These are phyloP conservation scores for Melopsittacus undulatus DNA, from an alignment of 2,797 vertebrate species.

Conservation along the genomic window DNA sequence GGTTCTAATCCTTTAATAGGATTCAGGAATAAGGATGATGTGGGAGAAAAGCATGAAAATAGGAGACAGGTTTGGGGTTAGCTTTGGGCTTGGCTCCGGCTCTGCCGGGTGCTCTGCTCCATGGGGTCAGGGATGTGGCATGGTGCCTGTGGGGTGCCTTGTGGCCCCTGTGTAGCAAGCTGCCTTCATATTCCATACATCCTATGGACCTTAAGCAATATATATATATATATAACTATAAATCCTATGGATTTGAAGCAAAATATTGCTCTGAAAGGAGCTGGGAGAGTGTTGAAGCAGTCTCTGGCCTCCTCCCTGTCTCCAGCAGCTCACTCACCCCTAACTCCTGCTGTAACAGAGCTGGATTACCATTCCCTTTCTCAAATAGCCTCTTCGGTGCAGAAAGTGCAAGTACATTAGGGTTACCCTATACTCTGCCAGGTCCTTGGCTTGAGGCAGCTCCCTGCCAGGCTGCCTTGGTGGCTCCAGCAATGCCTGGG, in stretches of 20 bases:
- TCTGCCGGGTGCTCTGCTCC: fast-evolving
- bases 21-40: neutral
- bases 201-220: neutral
- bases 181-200: neutral
- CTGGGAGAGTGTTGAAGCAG: fast-evolving
- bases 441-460: neutral
- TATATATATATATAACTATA: neutral
- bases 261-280: neutral
- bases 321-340: neutral
- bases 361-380: neutral
- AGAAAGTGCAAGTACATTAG: neutral
- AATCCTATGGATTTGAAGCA: neutral
- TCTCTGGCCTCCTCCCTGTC: neutral
- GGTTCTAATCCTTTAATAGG: constrained; percentile 19
- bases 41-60: neutral
- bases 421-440: neutral
- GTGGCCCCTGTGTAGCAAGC: neutral
- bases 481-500: neutral
- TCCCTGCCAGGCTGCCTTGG: neutral
- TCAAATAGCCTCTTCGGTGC: neutral
- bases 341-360: neutral
- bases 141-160: fast-evolving
- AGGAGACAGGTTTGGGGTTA: neutral
- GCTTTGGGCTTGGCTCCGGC: neutral
- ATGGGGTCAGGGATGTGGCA: neutral